Evolutionary conservation across 2,797 vertebrate genomes (phyloP), one percentile per base, ranked within the genome.

Genomic region (Emys orbicularis): DNA sequence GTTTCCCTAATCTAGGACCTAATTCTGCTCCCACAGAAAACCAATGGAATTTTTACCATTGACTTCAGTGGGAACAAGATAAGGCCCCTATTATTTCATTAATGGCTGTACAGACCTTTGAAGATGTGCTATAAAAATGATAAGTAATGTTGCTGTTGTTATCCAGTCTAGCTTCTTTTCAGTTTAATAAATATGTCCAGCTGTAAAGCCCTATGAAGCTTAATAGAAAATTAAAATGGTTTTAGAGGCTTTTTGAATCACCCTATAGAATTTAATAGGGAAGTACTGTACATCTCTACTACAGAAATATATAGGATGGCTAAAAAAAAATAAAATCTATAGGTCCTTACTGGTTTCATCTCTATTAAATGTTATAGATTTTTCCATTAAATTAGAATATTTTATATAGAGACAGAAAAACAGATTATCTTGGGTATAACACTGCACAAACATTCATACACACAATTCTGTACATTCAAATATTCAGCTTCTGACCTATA

Each of bases 241-340:
- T 91, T 84, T 88, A 59, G 80, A 89, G 90, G 27, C 23, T 94
- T 84, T 89, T 84, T 88, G n/a, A 92, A 56, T 87, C 12, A 77
- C 37, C 92, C 12, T 77, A 34, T 34, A 84, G 41, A 95, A 86
- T 56, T 83, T 54, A 88, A 81, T 8, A 86, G 68, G 68, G 68
- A 72, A 25, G 37, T 72, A 37, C 37, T 23, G 47, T 68, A 47
- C 68, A 31, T 44, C 27, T 72, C 15, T 82, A 86, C 76, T 87
- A 84, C 53, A 87, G 34, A 81, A 54, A 2, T 81, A 37, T 80
- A n/a, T 1, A 56, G 21, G 59, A 8, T 47, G 11, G 21, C 19
- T 83, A 61, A 84, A 89, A n/a, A 49, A 6, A 56, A 61, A 8
- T 16, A 56, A 13, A 77, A 56, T 5, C 7, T 80, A 41, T 84